Conservation (phyloP, 2,113 vertebrate species). For the Morone saxatilis region DNA sequence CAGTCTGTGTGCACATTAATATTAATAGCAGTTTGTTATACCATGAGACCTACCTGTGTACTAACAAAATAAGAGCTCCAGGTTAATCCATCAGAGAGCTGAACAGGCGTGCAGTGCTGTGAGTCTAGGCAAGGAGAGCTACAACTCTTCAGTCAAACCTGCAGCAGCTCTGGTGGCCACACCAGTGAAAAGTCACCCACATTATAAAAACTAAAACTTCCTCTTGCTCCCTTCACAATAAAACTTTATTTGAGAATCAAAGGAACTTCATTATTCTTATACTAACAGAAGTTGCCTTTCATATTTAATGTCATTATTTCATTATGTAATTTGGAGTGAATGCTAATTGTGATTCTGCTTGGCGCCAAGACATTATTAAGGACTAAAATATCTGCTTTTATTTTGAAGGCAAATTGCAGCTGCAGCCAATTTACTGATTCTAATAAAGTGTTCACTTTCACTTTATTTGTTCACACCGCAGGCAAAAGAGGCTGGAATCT, state of each 20-base stretch:
- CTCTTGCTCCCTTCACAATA: slow-evolving; percentile 43
- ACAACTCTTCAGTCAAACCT: not conserved
- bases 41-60: slow-evolving; percentile 25
- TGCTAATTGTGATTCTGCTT: not conserved
- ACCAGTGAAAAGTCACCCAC: not conserved
- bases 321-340: not conserved
- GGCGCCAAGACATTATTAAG: not conserved
- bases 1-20: too few species aligned
- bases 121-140: not conserved
- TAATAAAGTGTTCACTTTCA: not conserved
- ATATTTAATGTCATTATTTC: not conserved
- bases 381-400: slow-evolving; percentile 19
- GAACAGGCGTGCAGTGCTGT: not conserved
- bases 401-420: slow-evolving; percentile 22
- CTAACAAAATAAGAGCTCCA: not conserved
- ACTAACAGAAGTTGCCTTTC: not conserved
- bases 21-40: too few species aligned
- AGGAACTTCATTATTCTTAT: fast-evolving
- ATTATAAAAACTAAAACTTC: not conserved
- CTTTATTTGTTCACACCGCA: too few species aligned
- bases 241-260: not conserved
- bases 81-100: slow-evolving; percentile 26
- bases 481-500: too few species aligned
- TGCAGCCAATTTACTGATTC: not conserved
- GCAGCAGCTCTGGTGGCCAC: not conserved